A percentile compares a stretch with the other conserved stretches of the same genome.
phyloP scores from a whole-genome alignment of 2,888 invertebrate species.

The Rhyacophila evoluta region DNA sequence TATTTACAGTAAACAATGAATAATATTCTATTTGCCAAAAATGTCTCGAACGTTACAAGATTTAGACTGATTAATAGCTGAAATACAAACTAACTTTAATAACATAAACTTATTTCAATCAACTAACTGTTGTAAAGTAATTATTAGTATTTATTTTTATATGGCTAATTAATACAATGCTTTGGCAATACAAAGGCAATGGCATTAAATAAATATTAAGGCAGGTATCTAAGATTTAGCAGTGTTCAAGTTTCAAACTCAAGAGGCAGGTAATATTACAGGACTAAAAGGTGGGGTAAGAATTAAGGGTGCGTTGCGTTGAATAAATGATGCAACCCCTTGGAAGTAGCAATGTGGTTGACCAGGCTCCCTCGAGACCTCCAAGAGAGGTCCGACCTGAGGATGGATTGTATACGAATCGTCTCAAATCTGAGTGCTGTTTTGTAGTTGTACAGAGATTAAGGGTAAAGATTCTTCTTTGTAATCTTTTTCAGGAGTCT shows the following conservation, averaged over 20 bases:
- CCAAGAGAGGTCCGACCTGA: conserved; percentile 1
- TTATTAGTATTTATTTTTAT: too few relatives aligned
- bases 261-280: neutral
- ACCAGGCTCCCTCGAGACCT: neutral
- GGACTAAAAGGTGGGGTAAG: neutral
- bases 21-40: too few relatives aligned
- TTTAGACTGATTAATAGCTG: too few relatives aligned
- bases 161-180: too few relatives aligned
- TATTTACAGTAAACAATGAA: too few relatives aligned
- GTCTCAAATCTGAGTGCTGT: conserved; percentile 22
- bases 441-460: neutral
- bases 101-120: too few relatives aligned
- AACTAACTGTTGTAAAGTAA: too few relatives aligned
- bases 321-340: conserved; percentile 52
- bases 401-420: conserved; percentile 18
- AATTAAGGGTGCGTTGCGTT: conserved; percentile 36
- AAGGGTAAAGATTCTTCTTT: neutral
- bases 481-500: neutral
- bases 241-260: neutral
- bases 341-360: conserved; percentile 27
- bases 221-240: neutral
- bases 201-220: neutral
- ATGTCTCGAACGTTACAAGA: too few relatives aligned
- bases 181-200: too few relatives aligned
- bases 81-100: too few relatives aligned